These are phyloP conservation scores for Nymphalis c-album DNA, from an alignment of 2,888 invertebrate species.

Conservation along the genomic window DNA sequence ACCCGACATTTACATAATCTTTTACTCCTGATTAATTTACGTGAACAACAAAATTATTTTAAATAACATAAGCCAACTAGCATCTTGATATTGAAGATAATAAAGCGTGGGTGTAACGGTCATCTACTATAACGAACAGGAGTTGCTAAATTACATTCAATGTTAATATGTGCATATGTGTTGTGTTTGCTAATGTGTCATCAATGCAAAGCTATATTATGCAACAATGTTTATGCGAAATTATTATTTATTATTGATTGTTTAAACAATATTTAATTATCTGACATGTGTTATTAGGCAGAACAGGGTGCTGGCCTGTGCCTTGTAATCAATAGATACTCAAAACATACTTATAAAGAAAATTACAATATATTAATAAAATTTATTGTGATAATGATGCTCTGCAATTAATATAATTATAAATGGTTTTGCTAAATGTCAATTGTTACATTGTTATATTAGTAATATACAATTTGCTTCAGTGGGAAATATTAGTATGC, in stretches of 20 bases:
- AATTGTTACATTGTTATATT: constrained; percentile 3
- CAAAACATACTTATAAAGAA: no score
- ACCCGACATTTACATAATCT: constrained; percentile 23
- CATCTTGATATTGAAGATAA: constrained; percentile 45
- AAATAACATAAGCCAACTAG: constrained; percentile 30
- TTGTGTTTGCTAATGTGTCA: constrained; percentile 36
- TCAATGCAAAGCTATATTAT: constrained; percentile 49
- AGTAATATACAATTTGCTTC: background rate
- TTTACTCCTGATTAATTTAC: constrained; percentile 18
- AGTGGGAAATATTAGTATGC: background rate
- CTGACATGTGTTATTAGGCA: no score
- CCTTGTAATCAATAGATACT: no score
- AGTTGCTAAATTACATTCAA: constrained; percentile 61
- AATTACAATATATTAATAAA: no score
- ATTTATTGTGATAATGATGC: no score
- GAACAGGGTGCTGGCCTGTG: no score
- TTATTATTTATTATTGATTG: constrained; percentile 21
- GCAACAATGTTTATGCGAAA: constrained; percentile 35
- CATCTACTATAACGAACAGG: constrained; percentile 62
- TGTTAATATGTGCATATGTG: constrained; percentile 50
- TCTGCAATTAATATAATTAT: background rate
- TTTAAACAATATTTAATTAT: background rate
- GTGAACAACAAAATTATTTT: constrained; percentile 33
- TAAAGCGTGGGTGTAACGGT: constrained; percentile 60
- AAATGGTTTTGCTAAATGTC: background rate